Evolutionary conservation across 2,888 invertebrate species (phyloP).

Genomic region (Nasonovia ribisnigri): DNA sequence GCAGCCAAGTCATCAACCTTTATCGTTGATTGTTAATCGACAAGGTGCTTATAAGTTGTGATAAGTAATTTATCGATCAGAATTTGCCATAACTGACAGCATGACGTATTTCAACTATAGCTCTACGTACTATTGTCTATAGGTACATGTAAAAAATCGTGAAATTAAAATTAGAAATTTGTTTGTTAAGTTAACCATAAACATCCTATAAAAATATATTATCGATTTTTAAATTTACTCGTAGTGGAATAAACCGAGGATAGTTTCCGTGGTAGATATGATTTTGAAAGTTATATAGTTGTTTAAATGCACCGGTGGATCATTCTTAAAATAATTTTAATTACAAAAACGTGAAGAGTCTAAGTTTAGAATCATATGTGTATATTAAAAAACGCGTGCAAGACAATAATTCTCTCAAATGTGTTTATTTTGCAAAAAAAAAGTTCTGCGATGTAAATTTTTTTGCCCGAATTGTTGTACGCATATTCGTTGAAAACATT

Average conservation of each 20-base stretch:
- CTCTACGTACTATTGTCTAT: not conserved
- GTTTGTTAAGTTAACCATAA: not conserved
- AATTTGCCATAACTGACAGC: not conserved
- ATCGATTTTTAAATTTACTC: not conserved
- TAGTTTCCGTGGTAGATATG: not conserved
- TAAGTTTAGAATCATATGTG: not conserved
- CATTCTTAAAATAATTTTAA: conserved; percentile 17
- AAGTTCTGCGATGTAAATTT: not conserved
- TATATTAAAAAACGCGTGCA: not conserved
- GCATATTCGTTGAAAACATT: not conserved
- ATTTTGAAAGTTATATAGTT: not conserved
- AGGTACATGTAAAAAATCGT: not conserved
- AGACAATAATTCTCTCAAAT: not conserved
- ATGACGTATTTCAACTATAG: not conserved
- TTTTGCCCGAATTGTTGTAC: not conserved
- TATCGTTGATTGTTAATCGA: no score
- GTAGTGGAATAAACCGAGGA: not conserved
- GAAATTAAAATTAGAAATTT: not conserved
- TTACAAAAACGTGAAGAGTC: not conserved
- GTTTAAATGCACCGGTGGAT: not conserved
- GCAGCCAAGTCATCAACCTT: no score
- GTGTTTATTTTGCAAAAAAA: not conserved
- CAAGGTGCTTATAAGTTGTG: no score
- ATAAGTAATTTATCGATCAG: not conserved
- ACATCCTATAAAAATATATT: not conserved